A percentile compares a stretch with the other conserved stretches of the same genome.
Conservation (phyloP, 1,140 invertebrate genomes). For the Orius insidiosus region DNA sequence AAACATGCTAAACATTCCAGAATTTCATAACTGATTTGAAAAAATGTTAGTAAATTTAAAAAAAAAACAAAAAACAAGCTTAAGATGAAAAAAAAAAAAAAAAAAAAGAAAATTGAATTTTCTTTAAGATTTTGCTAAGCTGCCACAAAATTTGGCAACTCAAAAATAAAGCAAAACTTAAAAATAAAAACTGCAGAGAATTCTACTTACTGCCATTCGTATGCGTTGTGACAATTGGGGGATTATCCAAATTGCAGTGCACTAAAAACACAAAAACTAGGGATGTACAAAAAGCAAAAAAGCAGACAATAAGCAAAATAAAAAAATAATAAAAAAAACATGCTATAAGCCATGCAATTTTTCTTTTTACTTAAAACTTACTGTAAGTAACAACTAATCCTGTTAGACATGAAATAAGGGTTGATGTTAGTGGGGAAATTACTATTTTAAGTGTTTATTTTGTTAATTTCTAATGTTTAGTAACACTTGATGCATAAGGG, state of each 20-base stretch:
- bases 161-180: too few relatives aligned
- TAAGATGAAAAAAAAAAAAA: neutral
- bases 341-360: constrained; percentile 17
- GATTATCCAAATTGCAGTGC: constrained; percentile 65
- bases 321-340: constrained; percentile 17
- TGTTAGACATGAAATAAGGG: constrained; percentile 25
- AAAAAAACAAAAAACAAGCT: neutral
- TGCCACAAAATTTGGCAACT: neutral
- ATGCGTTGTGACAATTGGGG: constrained; percentile 67
- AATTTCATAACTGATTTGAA: constrained; percentile 1
- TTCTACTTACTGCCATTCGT: constrained; percentile 33
- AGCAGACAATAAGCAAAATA: constrained; percentile 29
- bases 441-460: too few relatives aligned
- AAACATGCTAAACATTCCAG: neutral
- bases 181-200: too few relatives aligned
- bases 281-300: constrained; percentile 19
- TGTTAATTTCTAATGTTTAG: too few relatives aligned
- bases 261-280: constrained; percentile 40
- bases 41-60: neutral
- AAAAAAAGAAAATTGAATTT: neutral
- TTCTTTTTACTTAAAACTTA: constrained; percentile 37
- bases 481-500: too few relatives aligned
- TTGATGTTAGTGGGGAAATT: constrained; percentile 7
- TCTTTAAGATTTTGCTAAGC: neutral
- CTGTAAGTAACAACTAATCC: constrained; percentile 71